Evolutionary conservation across 2,888 invertebrate genomes (phyloP).

Genomic region (Catocala fraxini): DNA sequence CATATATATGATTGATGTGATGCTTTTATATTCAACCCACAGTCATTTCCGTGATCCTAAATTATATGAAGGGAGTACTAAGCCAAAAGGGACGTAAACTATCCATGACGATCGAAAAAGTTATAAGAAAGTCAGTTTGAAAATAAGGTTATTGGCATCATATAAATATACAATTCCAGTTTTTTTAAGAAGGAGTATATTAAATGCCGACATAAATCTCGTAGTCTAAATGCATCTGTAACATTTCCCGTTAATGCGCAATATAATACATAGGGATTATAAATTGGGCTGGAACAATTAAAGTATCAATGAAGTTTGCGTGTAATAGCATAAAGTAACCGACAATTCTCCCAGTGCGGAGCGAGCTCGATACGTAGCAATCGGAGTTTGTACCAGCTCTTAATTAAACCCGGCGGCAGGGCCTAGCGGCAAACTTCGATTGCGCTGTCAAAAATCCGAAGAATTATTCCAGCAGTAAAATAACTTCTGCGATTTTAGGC

Average conservation of each 20-base stretch:
- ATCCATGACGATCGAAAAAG: too few relatives aligned
- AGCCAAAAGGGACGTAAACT: too few relatives aligned
- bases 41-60: too few relatives aligned
- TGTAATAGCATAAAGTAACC: slow-evolving; percentile 64
- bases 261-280: slow-evolving; percentile 23
- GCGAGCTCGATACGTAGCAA: slow-evolving; percentile 71
- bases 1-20: not conserved
- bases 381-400: slow-evolving; percentile 74
- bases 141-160: too few relatives aligned
- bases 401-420: slow-evolving; percentile 80
- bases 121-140: too few relatives aligned
- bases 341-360: slow-evolving; percentile 56
- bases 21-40: not conserved
- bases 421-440: slow-evolving; percentile 86
- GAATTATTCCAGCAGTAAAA: slow-evolving; percentile 85
- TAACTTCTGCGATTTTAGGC: slow-evolving; percentile 85
- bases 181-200: too few relatives aligned
- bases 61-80: too few relatives aligned
- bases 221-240: not conserved
- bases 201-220: not conserved
- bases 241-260: not conserved
- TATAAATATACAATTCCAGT: too few relatives aligned
- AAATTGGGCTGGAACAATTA: slow-evolving; percentile 48
- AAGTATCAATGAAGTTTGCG: slow-evolving; percentile 61
- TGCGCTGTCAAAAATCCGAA: slow-evolving; percentile 87